These are phyloP conservation scores for Daubentonia madagascariensis DNA, from an alignment of 2,113 vertebrate species.

Conservation along the genomic window DNA sequence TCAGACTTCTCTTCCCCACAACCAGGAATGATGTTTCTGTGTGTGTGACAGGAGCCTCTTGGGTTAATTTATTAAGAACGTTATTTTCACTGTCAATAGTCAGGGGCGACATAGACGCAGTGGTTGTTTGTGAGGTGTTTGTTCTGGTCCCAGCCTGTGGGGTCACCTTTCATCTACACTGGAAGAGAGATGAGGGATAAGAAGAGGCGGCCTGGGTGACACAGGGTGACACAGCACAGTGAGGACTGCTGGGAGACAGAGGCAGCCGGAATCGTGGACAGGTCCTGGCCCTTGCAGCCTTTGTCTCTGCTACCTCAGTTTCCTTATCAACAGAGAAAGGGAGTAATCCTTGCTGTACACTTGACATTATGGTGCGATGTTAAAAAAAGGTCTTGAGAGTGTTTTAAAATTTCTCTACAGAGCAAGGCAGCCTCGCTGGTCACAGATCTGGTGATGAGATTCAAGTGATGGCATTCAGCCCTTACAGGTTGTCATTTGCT, in stretches of 20 bases:
- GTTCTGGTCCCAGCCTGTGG: not conserved
- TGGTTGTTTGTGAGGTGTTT: not conserved
- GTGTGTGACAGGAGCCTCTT: not conserved
- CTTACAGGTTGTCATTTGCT: not conserved
- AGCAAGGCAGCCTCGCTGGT: not conserved
- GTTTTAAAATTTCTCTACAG: not conserved
- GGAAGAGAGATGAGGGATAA: not conserved
- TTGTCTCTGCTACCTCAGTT: not conserved
- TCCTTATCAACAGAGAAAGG: not conserved
- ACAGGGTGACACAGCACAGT: fast-evolving
- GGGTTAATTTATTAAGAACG: no score
- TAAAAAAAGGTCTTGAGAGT: not conserved
- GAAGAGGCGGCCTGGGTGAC: not conserved
- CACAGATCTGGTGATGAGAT: not conserved
- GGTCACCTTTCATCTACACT: not conserved
- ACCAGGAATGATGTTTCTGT: not conserved
- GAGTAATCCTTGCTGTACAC: not conserved
- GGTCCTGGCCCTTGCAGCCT: not conserved
- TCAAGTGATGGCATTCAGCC: not conserved
- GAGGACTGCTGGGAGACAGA: not conserved
- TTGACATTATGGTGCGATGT: not conserved
- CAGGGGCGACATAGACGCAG: not conserved
- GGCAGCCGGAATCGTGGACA: not conserved
- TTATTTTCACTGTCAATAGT: not conserved
- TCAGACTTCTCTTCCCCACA: not conserved